Evolutionary conservation across 2,113 vertebrate species (phyloP), one percentile per base, ranked within the genome.

Genomic region (Smithornis capensis): DNA sequence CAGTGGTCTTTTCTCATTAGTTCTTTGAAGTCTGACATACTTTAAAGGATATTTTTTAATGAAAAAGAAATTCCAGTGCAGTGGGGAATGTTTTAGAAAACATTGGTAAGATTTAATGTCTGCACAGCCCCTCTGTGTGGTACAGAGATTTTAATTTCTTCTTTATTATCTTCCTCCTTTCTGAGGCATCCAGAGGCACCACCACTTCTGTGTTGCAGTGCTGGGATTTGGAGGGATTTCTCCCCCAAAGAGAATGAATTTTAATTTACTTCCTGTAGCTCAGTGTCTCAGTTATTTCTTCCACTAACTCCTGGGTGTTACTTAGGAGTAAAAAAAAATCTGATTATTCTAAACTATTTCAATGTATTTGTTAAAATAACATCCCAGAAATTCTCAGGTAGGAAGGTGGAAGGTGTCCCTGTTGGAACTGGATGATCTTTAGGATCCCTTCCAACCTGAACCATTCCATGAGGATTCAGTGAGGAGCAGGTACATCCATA

Each of bases 401-500:
- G 37, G 28, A 44, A 59, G 35, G 68, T 37, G 35, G 14, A 57
- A 65, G 5, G 29, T 10, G 13, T 21, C 60, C 60, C 37, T 63
- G 60, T 37, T 47, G 24, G 57, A 56, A 64, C 7, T 35, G 47
- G 35, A 35, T 29, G 49, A 42, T 56, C 13, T 57, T 63, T 38
- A 17, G 82, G 25, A 19, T 45, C 33, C 29, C 23, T 65, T 65
- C 50, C 76, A 88, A 33, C 17, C 42, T 37, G 73, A 59, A 23
- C 7, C 19, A 29, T 59, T 67, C 69, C 28, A n/a, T 0, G 0
- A 9, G 6, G 38, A 24, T 16, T 24, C 37, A 38, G 0, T 44
- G 29, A 55, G n/a, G 37, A 55, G 25, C 12, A 64, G 55, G 69
- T 76, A 69, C 4, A 62, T 38, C 11, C 50, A 79, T 16, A 57